A percentile compares a stretch with the other conserved stretches of the same genome.
Conservation (phyloP, 2,113 vertebrate genomes). For the Maccullochella peelii region DNA sequence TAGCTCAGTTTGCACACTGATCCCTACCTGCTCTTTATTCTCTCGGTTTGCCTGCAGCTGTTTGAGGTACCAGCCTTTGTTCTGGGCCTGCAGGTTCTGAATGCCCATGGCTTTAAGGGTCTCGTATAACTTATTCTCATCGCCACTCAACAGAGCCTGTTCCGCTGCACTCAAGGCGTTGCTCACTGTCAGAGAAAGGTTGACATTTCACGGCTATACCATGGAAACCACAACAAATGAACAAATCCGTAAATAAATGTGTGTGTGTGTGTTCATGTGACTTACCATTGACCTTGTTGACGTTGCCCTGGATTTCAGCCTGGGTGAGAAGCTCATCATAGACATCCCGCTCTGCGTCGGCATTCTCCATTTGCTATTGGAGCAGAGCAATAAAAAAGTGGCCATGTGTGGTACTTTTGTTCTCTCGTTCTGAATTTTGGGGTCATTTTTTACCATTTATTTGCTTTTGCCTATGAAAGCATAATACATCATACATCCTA, state of each 20-base stretch:
- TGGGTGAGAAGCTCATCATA: conserved; percentile 98
- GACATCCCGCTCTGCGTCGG: conserved; percentile 90
- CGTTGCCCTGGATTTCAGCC: conserved; percentile 97
- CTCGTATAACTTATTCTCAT: conserved; percentile 82
- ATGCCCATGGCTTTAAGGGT: conserved; percentile 89
- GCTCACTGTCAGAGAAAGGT: conserved; percentile 79
- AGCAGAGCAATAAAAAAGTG: background rate
- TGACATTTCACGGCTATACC: background rate
- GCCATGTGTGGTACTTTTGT: background rate
- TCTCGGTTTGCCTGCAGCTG: conserved; percentile 89
- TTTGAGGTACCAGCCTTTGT: conserved; percentile 96
- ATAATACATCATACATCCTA: background rate
- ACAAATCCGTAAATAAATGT: background rate
- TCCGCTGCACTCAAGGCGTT: conserved; percentile 86
- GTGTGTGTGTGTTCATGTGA: conserved; percentile 20
- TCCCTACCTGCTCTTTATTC: conserved; percentile 89
- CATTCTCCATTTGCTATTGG: conserved; percentile 85
- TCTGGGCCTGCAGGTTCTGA: conserved; percentile 86
- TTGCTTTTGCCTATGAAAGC: background rate
- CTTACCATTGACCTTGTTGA: conserved; percentile 97
- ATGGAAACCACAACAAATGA: background rate
- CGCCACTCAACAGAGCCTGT: conserved; percentile 84
- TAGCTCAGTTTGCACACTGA: background rate
- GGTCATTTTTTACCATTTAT: background rate
- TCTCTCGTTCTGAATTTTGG: background rate